Base-by-base conservation (phyloP, 1,140 invertebrate genomes). In the Drosophila seguyi region DNA sequence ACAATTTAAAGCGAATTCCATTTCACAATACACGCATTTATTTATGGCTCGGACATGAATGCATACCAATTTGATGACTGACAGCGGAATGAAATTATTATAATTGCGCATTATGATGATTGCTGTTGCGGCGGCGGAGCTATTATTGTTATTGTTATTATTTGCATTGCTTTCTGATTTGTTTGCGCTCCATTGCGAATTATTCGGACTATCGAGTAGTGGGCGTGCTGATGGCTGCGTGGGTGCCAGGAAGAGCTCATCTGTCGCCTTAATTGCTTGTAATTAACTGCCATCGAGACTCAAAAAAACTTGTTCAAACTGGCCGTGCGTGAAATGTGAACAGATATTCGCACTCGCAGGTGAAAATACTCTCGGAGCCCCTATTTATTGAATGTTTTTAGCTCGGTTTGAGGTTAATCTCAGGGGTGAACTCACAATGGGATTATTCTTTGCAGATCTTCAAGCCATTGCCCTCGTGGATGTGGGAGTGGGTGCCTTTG, bases 1-100 rank as follows among this genome's bases (percentile, higher is more conserved):
- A 50, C 68, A 22, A 71, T 48, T 73, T 59, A 48, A 73, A 59
- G 53, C 48, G 67, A 73, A 73, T 50, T 22, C 36, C 44, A 22
- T 39, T 72, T 31, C 42, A 39, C 53, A 72, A 72, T 72, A 18
- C 25, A 50, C 53, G 42, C 53, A 53, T 67, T 69, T 68, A 68
- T 69, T 65, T 67, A 69, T 45, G 29, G 66, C 61, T 38, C 38
- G 38, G 22, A 48, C 36, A 38, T 72, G 67, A 85, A 81, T 65
- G 67, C 50, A 86, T 86, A 78, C 52, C 55, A 59, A 79, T 65
- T 87, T 73, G 58, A 68, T 80, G 72, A 79, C 65, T 65, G 80
- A 75, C 76, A 72, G 56, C 48, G 63, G 67, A 87, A 87, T 84
- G 47, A 84, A 84, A 87, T 87, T 87, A 88, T 80, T 52, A 80